These are phyloP conservation scores for Standfussiana lucernea DNA, from an alignment of 2,888 invertebrate genomes.

Conservation along the genomic window DNA sequence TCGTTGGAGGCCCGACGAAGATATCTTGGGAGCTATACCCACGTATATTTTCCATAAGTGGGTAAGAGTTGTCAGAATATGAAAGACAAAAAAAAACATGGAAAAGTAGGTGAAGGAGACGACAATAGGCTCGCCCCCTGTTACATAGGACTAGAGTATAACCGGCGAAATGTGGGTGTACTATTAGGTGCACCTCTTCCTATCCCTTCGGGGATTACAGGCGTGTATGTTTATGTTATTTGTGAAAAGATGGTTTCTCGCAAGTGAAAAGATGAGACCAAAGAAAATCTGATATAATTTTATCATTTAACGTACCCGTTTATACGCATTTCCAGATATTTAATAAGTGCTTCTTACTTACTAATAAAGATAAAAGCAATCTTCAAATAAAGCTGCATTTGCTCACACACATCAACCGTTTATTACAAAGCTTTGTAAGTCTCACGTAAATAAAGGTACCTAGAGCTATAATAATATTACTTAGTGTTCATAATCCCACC, in stretches of 20 bases:
- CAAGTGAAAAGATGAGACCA: background rate
- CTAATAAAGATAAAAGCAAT: slow-evolving; percentile 10
- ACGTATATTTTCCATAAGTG: background rate
- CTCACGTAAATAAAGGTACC: slow-evolving; percentile 46
- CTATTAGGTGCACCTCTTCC: too few relatives aligned
- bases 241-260: background rate
- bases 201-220: too few relatives aligned
- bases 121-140: too few relatives aligned
- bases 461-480: slow-evolving; percentile 56
- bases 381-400: slow-evolving; percentile 23
- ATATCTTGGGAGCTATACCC: background rate
- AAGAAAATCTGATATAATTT: background rate
- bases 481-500: slow-evolving; percentile 63
- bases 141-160: too few relatives aligned
- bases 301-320: background rate
- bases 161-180: too few relatives aligned
- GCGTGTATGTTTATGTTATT: too few relatives aligned
- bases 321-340: background rate
- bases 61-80: background rate
- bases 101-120: too few relatives aligned
- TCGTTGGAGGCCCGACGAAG: background rate
- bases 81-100: too few relatives aligned
- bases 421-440: slow-evolving; percentile 36
- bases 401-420: slow-evolving; percentile 39
- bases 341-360: background rate